Evolutionary conservation across 1,140 invertebrate genomes (phyloP).

Genomic region (Steinernema feltiae): DNA sequence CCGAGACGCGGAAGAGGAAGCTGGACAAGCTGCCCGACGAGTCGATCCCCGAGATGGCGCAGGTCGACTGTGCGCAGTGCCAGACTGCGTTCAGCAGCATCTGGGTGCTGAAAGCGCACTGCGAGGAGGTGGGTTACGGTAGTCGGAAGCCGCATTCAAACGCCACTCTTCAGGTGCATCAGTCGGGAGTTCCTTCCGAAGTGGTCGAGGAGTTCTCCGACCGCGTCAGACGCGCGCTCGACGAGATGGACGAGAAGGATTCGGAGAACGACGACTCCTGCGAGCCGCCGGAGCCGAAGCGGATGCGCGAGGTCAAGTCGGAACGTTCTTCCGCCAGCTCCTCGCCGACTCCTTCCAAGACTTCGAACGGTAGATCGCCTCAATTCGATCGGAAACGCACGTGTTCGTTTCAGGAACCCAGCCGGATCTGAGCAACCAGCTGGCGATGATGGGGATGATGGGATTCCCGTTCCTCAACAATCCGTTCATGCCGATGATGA

Average conservation of each 20-base stretch:
- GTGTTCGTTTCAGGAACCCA: constrained; percentile 48
- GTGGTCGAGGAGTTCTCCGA: constrained; percentile 84
- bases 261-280: constrained; percentile 23
- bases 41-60: constrained; percentile 65
- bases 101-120: constrained; percentile 88
- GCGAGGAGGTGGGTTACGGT: constrained; percentile 65
- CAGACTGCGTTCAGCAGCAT: constrained; percentile 88
- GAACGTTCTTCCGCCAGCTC: constrained; percentile 25
- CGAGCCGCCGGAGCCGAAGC: constrained; percentile 31
- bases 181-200: constrained; percentile 78
- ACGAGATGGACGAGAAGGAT: constrained; percentile 56
- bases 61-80: constrained; percentile 77
- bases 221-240: constrained; percentile 62
- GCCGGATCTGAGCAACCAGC: constrained; percentile 60
- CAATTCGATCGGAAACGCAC: constrained; percentile 26
- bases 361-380: not conserved
- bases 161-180: constrained; percentile 81
- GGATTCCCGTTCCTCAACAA: constrained; percentile 56
- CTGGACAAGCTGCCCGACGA: constrained; percentile 58
- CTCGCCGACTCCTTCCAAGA: constrained; percentile 13
- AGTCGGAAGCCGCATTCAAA: not conserved
- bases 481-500: constrained; percentile 70
- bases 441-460: constrained; percentile 70
- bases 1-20: constrained; percentile 60
- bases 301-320: constrained; percentile 24